Evolutionary conservation across 92 coral and sea anemone species (phyloP).

Genomic region (Heteractis magnifica): DNA sequence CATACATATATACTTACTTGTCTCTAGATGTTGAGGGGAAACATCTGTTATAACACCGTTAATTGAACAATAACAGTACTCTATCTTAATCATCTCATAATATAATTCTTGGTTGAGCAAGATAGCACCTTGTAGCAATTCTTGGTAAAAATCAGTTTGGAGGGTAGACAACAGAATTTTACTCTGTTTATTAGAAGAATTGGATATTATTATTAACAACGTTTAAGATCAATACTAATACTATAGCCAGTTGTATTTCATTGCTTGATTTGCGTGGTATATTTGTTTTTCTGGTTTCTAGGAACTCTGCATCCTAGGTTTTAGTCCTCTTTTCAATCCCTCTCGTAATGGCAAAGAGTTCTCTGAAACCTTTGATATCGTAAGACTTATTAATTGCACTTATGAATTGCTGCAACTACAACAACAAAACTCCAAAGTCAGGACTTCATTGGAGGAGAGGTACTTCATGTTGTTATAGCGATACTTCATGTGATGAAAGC

Average conservation of each 20-base stretch:
- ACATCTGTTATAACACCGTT: background rate
- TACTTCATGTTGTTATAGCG: slow-evolving; percentile 18
- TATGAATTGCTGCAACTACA: slow-evolving; percentile 90
- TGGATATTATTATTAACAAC: too few relatives aligned
- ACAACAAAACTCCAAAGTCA: slow-evolving; percentile 64
- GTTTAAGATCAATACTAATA: too few relatives aligned
- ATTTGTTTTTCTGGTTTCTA: slow-evolving; percentile 12
- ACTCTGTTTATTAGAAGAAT: too few relatives aligned
- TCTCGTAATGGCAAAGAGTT: slow-evolving; percentile 56
- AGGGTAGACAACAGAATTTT: too few relatives aligned
- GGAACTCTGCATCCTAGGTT: slow-evolving; percentile 90
- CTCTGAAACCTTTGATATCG: slow-evolving; percentile 79
- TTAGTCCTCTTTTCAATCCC: slow-evolving; percentile 69
- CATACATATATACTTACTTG: background rate
- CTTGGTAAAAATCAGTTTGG: too few relatives aligned
- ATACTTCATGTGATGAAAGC: background rate
- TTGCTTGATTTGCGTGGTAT: background rate
- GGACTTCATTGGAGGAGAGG: slow-evolving; percentile 92
- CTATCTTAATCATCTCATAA: background rate
- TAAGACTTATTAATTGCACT: slow-evolving; percentile 85
- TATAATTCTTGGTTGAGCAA: background rate
- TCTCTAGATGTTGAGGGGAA: background rate
- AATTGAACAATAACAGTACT: background rate
- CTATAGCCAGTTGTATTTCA: too few relatives aligned
- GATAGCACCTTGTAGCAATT: too few relatives aligned